Evolutionary conservation across 2,888 invertebrate genomes (phyloP), one percentile per base, ranked within the genome.

Genomic region (Aphidius colemani): DNA sequence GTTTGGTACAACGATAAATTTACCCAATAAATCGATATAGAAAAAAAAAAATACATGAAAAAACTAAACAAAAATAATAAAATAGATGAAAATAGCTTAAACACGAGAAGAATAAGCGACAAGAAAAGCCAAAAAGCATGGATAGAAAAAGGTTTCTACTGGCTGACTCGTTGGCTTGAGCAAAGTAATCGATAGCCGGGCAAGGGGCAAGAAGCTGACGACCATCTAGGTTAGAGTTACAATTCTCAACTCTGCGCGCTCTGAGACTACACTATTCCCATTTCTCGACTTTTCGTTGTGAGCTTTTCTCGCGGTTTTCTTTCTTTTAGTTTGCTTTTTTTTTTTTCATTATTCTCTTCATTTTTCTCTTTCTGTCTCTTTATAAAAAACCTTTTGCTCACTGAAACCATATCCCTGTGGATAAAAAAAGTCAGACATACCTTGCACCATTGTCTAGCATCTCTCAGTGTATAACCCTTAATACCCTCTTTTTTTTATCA

Each of bases 161-260:
- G 59, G 65, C 61, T 66, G 63, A 67, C 67, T 63, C 69, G 70
- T 71, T 72, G 72, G 71, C 69, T 69, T 67, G 68, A 72, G 71
- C 70, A 68, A 57, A 74, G 73, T 74, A 75, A 75, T 75, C 75
- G 74, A 75, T 75, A 76, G 71, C 59, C 64, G 64, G 69, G 65
- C 68, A 66, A 67, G 61, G 64, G 66, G 65, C 69, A 69, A 69
- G 67, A 69, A 66, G 66, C 66, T 69, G 70, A 65, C 66, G 70
- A 70, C 71, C 69, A 66, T 65, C 70, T 69, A 70, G 70, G 69
- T 69, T 70, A 71, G 67, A 71, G 70, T 71, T 73, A 70, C 72
- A 71, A 71, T 63, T 61, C 66, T 69, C 67, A 51, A 67, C 61
- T 67, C 55, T 51, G 56, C 55, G 59, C 57, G 45, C 49, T 43